Evolutionary conservation across 1,140 invertebrate species (phyloP).

Genomic region (Psilanteris sp.): DNA sequence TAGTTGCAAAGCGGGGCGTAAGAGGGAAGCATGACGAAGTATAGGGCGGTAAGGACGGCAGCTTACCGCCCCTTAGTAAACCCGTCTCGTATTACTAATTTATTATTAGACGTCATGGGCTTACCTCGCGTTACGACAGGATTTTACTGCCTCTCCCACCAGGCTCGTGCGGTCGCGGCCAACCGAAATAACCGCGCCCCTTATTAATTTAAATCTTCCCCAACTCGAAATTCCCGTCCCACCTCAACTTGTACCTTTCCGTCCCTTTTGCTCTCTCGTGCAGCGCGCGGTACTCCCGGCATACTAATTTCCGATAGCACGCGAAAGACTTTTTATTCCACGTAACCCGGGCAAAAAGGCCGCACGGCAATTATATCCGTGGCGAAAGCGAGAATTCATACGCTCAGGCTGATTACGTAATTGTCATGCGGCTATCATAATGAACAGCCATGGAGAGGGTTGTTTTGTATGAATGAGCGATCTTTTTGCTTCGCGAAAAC

Average conservation of each 20-base stretch:
- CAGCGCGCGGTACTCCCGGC: conserved; percentile 23
- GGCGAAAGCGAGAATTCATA: conserved; percentile 19
- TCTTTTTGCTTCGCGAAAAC: conserved; percentile 1
- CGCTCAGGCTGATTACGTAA: conserved; percentile 31
- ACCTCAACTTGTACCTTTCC: background rate
- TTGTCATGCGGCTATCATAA: conserved; percentile 27
- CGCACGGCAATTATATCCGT: conserved; percentile 11
- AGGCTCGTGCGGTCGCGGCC: conserved; percentile 43
- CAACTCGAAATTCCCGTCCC: background rate
- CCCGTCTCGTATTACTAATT: conserved; percentile 75
- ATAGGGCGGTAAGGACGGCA: conserved; percentile 59
- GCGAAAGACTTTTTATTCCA: conserved; percentile 35
- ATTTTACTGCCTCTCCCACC: conserved; percentile 61
- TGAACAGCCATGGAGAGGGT: background rate
- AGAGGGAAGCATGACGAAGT: conserved; percentile 42
- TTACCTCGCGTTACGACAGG: conserved; percentile 62
- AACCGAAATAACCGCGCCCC: conserved; percentile 57
- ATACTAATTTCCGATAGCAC: conserved; percentile 49
- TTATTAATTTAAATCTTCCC: conserved; percentile 60
- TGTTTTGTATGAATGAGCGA: background rate
- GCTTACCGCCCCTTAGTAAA: conserved; percentile 69
- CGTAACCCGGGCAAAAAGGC: conserved; percentile 19
- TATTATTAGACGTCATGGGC: conserved; percentile 71
- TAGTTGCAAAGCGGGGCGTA: conserved; percentile 67
- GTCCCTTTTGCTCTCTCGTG: background rate